phyloP scores from a whole-genome alignment of 2,888 invertebrate genomes.

The Lottia scabra region DNA sequence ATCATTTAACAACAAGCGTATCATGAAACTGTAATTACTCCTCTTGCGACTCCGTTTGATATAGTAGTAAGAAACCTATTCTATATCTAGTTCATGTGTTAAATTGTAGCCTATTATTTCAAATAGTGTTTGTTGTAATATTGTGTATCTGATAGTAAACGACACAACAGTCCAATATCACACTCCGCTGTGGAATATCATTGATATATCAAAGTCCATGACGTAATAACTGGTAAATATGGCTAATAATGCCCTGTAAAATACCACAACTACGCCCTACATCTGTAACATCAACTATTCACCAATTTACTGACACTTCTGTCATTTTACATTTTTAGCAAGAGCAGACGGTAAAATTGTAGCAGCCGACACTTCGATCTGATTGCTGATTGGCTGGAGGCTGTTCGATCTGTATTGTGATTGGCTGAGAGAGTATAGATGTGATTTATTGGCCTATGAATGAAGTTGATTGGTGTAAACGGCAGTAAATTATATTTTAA shows the following conservation, averaged over 20 bases:
- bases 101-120: too few relatives aligned
- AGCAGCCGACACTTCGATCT: constrained; percentile 7
- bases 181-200: background rate
- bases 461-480: background rate
- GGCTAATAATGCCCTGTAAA: background rate
- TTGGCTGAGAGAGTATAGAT: constrained; percentile 11
- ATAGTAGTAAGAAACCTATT: too few relatives aligned
- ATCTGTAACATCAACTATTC: background rate
- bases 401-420: constrained; percentile 16
- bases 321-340: background rate
- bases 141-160: background rate
- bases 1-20: too few relatives aligned
- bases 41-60: too few relatives aligned
- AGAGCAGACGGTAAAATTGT: background rate
- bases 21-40: too few relatives aligned
- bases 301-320: background rate
- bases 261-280: background rate
- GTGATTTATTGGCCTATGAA: constrained; percentile 5
- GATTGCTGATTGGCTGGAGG: background rate
- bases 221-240: background rate
- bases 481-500: background rate
- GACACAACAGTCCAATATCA: background rate
- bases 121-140: too few relatives aligned
- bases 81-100: too few relatives aligned
- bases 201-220: background rate